Conservation (phyloP, 2,113 vertebrate species). For the Misgurnus mizolepis region DNA sequence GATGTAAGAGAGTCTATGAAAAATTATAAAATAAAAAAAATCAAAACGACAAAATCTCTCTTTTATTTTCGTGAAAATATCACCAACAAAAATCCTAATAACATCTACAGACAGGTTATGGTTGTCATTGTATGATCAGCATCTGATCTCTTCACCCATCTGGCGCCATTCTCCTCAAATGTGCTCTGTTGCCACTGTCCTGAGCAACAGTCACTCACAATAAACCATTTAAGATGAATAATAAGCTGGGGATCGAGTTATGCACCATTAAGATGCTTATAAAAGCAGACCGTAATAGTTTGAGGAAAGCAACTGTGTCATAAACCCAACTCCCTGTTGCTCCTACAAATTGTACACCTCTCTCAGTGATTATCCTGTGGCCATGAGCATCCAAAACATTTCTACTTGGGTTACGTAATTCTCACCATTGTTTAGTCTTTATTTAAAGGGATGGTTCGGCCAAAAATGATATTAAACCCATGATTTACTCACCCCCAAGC, state of each 20-base stretch:
- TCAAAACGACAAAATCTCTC: no score
- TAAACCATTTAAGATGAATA: constrained; percentile 37
- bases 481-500: no score
- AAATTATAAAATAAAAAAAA: no score
- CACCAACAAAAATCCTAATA: no score
- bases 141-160: constrained; percentile 17
- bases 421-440: neutral
- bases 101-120: no score
- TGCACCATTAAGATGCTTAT: constrained; percentile 54
- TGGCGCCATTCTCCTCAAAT: neutral
- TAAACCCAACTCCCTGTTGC: constrained; percentile 63
- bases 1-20: neutral
- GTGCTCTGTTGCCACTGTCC: constrained; percentile 8
- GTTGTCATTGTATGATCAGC: neutral
- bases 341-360: constrained; percentile 66
- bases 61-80: no score
- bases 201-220: constrained; percentile 36
- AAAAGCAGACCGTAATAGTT: constrained; percentile 63
- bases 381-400: neutral
- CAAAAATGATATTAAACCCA: no score
- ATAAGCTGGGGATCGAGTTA: constrained; percentile 48
- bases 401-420: constrained; percentile 5
- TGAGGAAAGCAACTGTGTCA: constrained; percentile 67
- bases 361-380: constrained; percentile 56
- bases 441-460: neutral